These are phyloP conservation scores for Lanistes nyassanus DNA, from an alignment of 1,140 invertebrate genomes.

Conservation along the genomic window DNA sequence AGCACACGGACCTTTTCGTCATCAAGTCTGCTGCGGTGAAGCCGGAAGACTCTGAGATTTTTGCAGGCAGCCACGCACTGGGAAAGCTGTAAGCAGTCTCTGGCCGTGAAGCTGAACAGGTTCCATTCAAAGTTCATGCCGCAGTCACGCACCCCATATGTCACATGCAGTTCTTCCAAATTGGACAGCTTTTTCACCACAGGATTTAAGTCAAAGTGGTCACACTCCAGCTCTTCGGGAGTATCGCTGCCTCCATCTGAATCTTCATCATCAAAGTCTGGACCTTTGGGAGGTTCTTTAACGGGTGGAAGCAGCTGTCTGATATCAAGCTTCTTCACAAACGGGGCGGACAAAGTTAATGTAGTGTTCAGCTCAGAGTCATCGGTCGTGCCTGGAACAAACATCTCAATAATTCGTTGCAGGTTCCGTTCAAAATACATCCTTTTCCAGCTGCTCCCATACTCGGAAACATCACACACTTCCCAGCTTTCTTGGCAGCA, in stretches of 20 bases:
- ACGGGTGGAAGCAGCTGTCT: conserved; percentile 67
- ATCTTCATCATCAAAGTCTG: conserved; percentile 63
- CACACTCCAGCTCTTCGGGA: conserved; percentile 63
- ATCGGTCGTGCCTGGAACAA: conserved; percentile 65
- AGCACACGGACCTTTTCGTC: conserved; percentile 65
- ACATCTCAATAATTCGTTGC: conserved; percentile 66
- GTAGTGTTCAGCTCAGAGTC: conserved; percentile 59
- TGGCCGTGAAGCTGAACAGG: conserved; percentile 66
- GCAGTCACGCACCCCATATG: conserved; percentile 66
- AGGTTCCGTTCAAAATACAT: conserved; percentile 68
- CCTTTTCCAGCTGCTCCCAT: conserved; percentile 64
- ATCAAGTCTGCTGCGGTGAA: conserved; percentile 62
- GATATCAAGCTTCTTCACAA: conserved; percentile 61
- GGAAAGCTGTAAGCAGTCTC: conserved; percentile 64
- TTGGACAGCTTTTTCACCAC: conserved; percentile 58
- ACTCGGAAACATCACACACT: conserved; percentile 63
- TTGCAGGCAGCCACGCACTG: conserved; percentile 63
- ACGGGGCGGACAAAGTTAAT: conserved; percentile 58
- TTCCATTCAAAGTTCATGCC: conserved; percentile 70
- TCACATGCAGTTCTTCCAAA: conserved; percentile 63
- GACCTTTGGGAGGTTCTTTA: conserved; percentile 57
- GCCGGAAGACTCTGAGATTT: conserved; percentile 57
- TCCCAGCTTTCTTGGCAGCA: conserved; percentile 65
- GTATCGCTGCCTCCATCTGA: conserved; percentile 62
- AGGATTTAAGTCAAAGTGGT: conserved; percentile 66